These are phyloP conservation scores for Orgyia antiqua DNA, from an alignment of 2,888 invertebrate species.

Conservation along the genomic window DNA sequence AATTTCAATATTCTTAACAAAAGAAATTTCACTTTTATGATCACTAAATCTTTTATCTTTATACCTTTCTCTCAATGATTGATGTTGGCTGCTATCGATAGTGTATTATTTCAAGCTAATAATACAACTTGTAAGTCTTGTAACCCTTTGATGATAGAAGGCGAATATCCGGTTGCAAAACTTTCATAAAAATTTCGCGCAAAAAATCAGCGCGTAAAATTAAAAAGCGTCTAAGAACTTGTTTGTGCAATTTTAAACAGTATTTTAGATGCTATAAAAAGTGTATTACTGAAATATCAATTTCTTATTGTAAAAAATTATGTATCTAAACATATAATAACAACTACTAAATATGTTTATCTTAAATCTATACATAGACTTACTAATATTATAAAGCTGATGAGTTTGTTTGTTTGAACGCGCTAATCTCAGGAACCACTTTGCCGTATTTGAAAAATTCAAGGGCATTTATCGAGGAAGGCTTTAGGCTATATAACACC, in stretches of 20 bases:
- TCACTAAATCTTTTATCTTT: slow-evolving; percentile 15
- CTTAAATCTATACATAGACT: no score
- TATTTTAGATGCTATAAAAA: background rate
- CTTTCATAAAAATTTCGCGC: slow-evolving; percentile 24
- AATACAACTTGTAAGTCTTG: slow-evolving; percentile 13
- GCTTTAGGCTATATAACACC: no score
- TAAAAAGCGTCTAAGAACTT: background rate
- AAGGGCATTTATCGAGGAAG: no score
- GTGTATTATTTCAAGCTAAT: slow-evolving; percentile 22
- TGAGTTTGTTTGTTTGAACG: no score
- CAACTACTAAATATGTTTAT: no score
- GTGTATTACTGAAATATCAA: background rate
- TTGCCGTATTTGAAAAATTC: no score
- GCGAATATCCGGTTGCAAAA: slow-evolving; percentile 20
- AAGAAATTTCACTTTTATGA: slow-evolving; percentile 29
- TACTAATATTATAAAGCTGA: no score
- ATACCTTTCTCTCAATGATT: slow-evolving; percentile 29
- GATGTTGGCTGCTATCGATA: slow-evolving; percentile 22
- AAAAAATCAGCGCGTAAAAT: background rate
- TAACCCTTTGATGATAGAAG: slow-evolving; percentile 19
- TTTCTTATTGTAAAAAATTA: slow-evolving; percentile 20
- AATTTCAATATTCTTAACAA: slow-evolving; percentile 27
- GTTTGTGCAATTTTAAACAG: background rate
- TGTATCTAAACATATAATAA: no score
- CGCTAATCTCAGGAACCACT: no score